Conservation (phyloP, 2,113 vertebrate genomes). For the Alaudala cheleensis region DNA sequence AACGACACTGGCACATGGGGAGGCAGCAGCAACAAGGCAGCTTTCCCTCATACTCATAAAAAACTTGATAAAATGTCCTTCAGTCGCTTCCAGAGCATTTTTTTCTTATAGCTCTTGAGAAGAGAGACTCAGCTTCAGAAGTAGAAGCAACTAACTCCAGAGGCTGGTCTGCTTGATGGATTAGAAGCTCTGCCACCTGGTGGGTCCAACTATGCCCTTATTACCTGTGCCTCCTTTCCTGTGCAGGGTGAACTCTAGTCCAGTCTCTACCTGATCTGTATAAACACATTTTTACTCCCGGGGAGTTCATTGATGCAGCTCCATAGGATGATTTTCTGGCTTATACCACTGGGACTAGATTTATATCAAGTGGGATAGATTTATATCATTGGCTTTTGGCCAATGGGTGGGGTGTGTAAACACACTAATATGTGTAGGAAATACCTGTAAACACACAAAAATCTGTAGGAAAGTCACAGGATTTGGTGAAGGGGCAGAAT, state of each 20-base stretch:
- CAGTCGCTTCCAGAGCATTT: neutral
- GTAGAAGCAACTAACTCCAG: neutral
- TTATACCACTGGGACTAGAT: neutral
- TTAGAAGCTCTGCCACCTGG: neutral
- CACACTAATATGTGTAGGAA: accelerated
- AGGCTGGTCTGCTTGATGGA: neutral
- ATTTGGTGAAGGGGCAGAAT: neutral
- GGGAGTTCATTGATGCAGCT: neutral
- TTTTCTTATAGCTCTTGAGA: neutral
- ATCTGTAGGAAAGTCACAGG: neutral
- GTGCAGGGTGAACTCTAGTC: neutral
- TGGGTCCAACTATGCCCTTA: neutral
- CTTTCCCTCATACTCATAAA: neutral
- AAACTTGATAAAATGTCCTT: neutral
- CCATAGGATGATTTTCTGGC: neutral
- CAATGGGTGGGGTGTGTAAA: neutral
- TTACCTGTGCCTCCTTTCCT: neutral
- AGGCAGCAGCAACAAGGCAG: neutral
- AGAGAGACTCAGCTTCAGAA: neutral
- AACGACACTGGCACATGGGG: neutral
- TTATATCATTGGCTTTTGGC: no score
- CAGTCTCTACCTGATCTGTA: neutral
- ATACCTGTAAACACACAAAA: neutral
- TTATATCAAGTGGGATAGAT: neutral
- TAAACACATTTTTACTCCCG: neutral